Base-by-base conservation (phyloP, 2,888 invertebrate genomes). In the Dynastes grantii region DNA sequence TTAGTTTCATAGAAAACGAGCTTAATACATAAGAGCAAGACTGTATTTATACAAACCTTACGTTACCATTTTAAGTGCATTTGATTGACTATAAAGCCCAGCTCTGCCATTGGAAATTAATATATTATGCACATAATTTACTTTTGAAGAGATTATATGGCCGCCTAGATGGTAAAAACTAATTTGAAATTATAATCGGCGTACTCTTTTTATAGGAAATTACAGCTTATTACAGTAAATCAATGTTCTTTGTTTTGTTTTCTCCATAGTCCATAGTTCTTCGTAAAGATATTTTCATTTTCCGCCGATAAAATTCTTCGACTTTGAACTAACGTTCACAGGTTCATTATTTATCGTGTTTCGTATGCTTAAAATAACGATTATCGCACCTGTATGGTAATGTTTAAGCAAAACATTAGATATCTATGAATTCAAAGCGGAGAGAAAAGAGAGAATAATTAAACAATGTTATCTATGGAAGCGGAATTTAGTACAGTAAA, bases 221-320 rank as follows among this genome's bases (percentile, higher is more conserved):
- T 65, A 65, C 16, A 65, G 37, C 65, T 65, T 32, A 65, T 65
- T 65, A 65, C 37, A 65, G 65, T 65, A 65, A 65, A 45, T n/a
- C 40, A 40, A 65, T 65, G 65, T 65, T 37, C 40, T 65, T 65
- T 65, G 65, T 40, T 45, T 45, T 45, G 11, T 45, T 45, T 32
- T 5, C 5, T 32, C 32, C 32, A 32, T 32, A 5, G 32, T 32
- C 63, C 63, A 27, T 63, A 63, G 32, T 32, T 63, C 29, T 63
- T 29, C 32, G 29, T 63, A 63, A 29, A 22, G 9, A 63, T 63
- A 11, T 29, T 61, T 22, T 27, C 29, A 27, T 63, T 13, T 63
- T 29, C 29, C 27, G 63, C 27, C 63, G 29, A 13, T 29, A 22
- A 11, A n/a, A 65, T 65, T 37, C 32, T 65, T 65, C 16, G 65